Conservation (phyloP, 2,797 vertebrate genomes). For the Molossus molossus region DNA sequence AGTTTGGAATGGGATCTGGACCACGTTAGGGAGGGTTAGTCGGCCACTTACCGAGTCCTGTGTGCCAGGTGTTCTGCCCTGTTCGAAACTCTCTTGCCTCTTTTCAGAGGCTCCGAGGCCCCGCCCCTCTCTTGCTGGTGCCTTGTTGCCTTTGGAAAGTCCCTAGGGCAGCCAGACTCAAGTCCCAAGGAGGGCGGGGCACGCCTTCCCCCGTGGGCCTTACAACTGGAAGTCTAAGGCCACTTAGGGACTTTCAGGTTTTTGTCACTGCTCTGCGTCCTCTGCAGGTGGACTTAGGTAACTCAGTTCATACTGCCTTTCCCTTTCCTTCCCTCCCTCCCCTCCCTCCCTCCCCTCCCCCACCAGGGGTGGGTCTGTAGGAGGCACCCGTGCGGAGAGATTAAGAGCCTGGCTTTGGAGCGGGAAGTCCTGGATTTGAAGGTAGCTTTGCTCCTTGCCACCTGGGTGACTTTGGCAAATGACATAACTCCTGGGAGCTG, state of each 20-base stretch:
- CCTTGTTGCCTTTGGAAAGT: background rate
- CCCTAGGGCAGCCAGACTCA: background rate
- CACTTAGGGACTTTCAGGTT: background rate
- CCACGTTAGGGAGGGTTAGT: background rate
- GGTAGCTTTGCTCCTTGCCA: background rate
- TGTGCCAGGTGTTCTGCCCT: fast-evolving
- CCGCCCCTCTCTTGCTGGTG: background rate
- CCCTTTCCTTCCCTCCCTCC: no score
- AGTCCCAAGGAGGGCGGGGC: background rate
- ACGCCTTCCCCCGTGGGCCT: background rate
- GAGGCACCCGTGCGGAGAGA: no score
- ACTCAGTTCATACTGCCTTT: background rate
- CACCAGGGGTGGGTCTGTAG: no score
- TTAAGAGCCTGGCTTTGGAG: background rate
- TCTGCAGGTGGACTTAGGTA: no score
- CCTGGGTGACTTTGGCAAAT: background rate
- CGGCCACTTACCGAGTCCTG: fast-evolving
- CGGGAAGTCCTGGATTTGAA: background rate
- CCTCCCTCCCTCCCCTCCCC: fast-evolving
- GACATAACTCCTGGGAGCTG: background rate
- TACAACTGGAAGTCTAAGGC: background rate
- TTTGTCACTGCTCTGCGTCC: background rate
- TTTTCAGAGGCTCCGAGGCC: background rate
- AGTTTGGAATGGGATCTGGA: fast-evolving
- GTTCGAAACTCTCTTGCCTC: fast-evolving